phyloP scores from a whole-genome alignment of 2,113 vertebrate species.

The Machaerirhynchus nigripectus region DNA sequence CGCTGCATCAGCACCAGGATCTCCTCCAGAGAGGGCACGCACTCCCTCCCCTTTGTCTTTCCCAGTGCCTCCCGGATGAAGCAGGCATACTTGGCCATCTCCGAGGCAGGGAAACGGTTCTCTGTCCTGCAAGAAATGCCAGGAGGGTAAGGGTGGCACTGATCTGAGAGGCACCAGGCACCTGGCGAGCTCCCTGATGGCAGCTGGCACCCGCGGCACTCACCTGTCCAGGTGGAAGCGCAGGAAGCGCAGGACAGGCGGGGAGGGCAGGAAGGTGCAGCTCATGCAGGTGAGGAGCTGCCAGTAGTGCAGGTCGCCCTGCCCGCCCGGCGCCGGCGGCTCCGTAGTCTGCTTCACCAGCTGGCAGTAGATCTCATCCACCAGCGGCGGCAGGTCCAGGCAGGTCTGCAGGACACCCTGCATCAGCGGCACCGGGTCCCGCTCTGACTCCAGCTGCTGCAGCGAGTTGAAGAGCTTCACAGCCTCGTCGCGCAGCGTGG shows the following conservation, averaged over 20 bases:
- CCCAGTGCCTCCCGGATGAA: constrained; percentile 89
- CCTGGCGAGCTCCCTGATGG: fast-evolving
- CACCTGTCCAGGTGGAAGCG: constrained; percentile 90
- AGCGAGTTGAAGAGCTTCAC: constrained; percentile 94
- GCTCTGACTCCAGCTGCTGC: constrained; percentile 88
- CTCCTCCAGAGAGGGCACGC: constrained; percentile 93
- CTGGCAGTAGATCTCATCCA: constrained; percentile 98
- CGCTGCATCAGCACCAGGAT: constrained; percentile 87
- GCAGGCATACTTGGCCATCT: constrained; percentile 88
- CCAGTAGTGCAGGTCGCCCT: constrained; percentile 90
- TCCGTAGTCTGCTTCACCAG: constrained; percentile 95
- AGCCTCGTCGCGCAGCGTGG: constrained; percentile 88
- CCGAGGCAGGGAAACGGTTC: constrained; percentile 79
- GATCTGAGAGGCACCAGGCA: fast-evolving
- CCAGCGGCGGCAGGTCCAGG: constrained; percentile 89
- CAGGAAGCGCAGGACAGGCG: constrained; percentile 84
- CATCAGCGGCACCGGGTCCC: constrained; percentile 88
- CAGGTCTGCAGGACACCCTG: constrained; percentile 97
- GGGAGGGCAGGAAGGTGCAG: constrained; percentile 91
- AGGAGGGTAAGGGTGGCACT: background rate
- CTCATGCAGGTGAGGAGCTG: constrained; percentile 98
- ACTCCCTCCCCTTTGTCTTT: constrained; percentile 86
- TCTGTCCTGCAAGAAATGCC: constrained; percentile 75
- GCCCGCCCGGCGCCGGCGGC: constrained; percentile 66
- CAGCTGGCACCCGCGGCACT: background rate